Percentiles rank a stretch among this genome's conserved stretches.
These are phyloP conservation scores for Acrobasis consociella DNA, from an alignment of 2,888 invertebrate genomes.

Conservation along the genomic window DNA sequence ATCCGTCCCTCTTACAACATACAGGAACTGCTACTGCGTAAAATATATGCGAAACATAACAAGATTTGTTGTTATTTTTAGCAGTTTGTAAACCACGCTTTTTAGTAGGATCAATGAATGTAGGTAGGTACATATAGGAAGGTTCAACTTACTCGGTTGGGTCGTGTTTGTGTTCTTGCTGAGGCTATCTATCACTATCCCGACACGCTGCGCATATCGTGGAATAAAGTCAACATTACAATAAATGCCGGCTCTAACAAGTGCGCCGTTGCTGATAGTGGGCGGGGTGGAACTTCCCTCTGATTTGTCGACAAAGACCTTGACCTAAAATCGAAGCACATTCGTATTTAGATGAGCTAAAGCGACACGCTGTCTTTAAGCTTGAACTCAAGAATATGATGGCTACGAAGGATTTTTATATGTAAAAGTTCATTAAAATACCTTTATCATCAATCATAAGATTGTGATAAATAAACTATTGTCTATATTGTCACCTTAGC, in stretches of 20 bases:
- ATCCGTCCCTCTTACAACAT: not conserved
- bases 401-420: constrained; percentile 1
- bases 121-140: no score
- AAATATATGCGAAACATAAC: constrained; percentile 5
- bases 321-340: constrained; percentile 55
- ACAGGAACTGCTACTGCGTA: not conserved
- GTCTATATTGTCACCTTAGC: no score
- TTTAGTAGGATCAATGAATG: constrained; percentile 5
- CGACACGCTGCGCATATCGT: constrained; percentile 35
- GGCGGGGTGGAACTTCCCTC: constrained; percentile 47
- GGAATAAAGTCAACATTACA: constrained; percentile 38
- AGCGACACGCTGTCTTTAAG: constrained; percentile 16
- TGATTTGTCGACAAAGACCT: constrained; percentile 51
- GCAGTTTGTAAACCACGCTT: not conserved
- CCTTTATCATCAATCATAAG: no score
- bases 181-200: constrained; percentile 28
- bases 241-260: constrained; percentile 37
- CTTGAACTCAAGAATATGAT: constrained; percentile 20
- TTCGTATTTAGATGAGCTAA: constrained; percentile 37
- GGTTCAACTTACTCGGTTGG: constrained; percentile 5
- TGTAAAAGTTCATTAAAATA: no score
- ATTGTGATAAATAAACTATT: no score
- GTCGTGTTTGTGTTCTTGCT: constrained; percentile 1
- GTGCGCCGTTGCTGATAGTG: constrained; percentile 50
- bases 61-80: constrained; percentile 10